phyloP scores from a whole-genome alignment of 2,797 vertebrate genomes.

The Acropternis orthonyx region DNA sequence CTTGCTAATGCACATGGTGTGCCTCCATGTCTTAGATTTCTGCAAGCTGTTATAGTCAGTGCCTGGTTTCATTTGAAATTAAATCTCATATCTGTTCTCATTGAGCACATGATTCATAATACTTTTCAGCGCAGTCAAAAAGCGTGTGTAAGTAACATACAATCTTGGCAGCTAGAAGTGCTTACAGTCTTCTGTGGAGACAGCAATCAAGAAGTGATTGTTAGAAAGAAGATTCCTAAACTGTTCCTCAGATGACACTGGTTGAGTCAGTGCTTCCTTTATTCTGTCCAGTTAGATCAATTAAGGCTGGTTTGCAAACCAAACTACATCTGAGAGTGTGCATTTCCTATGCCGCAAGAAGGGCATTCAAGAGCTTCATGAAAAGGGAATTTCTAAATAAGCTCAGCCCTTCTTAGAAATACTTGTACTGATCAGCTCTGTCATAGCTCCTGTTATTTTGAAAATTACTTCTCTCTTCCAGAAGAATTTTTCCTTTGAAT shows the following conservation, averaged over 20 bases:
- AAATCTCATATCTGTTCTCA: neutral
- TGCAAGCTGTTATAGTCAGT: neutral
- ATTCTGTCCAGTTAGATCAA: neutral
- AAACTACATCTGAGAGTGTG: neutral
- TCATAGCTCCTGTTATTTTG: neutral
- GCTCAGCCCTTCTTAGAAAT: neutral
- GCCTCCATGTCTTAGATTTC: neutral
- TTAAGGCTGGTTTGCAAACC: neutral
- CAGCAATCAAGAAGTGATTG: neutral
- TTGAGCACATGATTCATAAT: rapidly evolving
- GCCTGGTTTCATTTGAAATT: neutral
- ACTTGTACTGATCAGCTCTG: neutral
- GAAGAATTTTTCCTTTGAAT: neutral
- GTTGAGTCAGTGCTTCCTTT: neutral
- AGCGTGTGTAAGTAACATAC: neutral
- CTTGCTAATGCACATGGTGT: neutral
- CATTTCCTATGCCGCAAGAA: neutral
- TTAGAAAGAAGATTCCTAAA: neutral
- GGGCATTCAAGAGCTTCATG: neutral
- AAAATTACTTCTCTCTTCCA: neutral
- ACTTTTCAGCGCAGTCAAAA: neutral
- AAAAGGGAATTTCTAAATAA: neutral
- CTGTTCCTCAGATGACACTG: neutral
- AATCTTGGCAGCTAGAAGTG: neutral
- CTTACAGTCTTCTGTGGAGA: neutral